phyloP scores from a whole-genome alignment of 1,140 invertebrate genomes.

The Campoletis sonorensis region DNA sequence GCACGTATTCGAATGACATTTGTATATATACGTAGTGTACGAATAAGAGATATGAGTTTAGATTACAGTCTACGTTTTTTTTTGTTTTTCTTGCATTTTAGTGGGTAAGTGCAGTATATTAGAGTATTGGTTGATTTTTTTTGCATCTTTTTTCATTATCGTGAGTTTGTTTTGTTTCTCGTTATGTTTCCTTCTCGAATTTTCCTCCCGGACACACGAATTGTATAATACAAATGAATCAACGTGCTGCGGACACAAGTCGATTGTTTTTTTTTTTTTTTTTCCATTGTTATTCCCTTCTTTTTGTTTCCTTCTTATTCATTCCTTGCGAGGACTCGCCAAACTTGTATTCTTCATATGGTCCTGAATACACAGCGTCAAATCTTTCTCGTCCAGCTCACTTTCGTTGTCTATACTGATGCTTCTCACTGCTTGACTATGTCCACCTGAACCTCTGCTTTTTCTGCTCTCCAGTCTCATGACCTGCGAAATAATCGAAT shows the following conservation, averaged over 20 bases:
- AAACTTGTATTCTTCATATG: constrained; percentile 52
- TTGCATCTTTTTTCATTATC: neutral
- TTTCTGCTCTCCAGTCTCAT: constrained; percentile 82
- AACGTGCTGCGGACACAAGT: neutral
- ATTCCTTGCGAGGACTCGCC: neutral
- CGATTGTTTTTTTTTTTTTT: neutral
- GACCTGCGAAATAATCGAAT: constrained; percentile 72
- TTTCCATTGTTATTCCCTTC: neutral
- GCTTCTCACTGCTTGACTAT: constrained; percentile 64
- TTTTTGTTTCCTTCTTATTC: neutral
- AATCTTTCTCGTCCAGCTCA: constrained; percentile 76
- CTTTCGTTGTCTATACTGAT: constrained; percentile 77
- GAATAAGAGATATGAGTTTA: constrained; percentile 31
- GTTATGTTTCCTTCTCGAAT: too few species aligned
- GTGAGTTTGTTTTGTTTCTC: neutral
- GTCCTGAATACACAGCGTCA: constrained; percentile 73
- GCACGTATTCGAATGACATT: constrained; percentile 21
- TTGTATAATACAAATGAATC: neutral
- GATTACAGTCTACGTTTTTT: constrained; percentile 40
- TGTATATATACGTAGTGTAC: constrained; percentile 30
- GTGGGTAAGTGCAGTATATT: constrained; percentile 38
- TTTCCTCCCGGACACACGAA: neutral
- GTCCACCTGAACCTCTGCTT: constrained; percentile 70
- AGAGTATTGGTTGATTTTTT: constrained; percentile 24
- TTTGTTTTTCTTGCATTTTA: constrained; percentile 27